Percentiles rank a stretch among this genome's conserved stretches.
Conservation (phyloP, 2,797 vertebrate species). For the Neosilurus hyrtlii region DNA sequence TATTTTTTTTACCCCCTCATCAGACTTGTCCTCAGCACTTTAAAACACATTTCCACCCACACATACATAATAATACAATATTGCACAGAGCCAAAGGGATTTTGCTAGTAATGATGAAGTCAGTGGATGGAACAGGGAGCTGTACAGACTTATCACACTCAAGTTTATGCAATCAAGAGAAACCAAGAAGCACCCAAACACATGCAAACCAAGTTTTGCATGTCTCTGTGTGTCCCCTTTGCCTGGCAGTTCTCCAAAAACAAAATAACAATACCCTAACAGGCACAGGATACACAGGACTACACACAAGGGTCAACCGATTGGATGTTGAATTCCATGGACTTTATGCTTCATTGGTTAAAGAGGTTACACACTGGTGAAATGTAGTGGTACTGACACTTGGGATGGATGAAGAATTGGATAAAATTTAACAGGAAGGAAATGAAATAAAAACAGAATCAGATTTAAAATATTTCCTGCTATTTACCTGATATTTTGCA, state of each 20-base stretch:
- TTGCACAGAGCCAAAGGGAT: not conserved
- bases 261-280: conserved; percentile 39
- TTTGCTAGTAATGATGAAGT: conserved; percentile 14
- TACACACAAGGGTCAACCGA: not conserved
- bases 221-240: not conserved
- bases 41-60: not conserved
- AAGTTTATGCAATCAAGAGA: not conserved
- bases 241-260: conserved; percentile 38
- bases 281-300: conserved; percentile 34
- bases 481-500: not conserved
- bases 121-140: conserved; percentile 8
- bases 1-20: not conserved
- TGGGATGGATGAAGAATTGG: not conserved
- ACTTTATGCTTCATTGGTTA: not conserved
- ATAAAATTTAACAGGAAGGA: not conserved
- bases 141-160: conserved; percentile 9
- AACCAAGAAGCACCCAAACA: not conserved
- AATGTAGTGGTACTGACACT: not conserved
- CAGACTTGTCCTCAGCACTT: not conserved
- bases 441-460: not conserved
- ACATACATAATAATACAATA: not conserved
- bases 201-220: not conserved
- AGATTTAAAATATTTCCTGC: not conserved
- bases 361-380: not conserved
- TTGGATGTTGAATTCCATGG: not conserved